Evolutionary conservation across 2,888 invertebrate species (phyloP).

Genomic region (Hyles lineata): DNA sequence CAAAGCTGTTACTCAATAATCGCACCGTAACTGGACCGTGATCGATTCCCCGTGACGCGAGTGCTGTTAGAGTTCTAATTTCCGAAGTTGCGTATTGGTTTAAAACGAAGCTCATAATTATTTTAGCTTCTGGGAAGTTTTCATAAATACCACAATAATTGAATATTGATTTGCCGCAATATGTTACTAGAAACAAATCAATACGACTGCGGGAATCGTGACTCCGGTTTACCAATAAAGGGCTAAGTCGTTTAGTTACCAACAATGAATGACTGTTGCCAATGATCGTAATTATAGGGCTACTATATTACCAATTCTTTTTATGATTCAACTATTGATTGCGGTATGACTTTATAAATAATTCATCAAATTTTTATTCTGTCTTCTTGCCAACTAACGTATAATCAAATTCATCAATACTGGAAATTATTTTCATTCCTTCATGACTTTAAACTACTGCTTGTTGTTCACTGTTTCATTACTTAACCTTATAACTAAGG

Average conservation of each 20-base stretch:
- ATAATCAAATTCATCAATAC: neutral
- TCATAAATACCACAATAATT: neutral
- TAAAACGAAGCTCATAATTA: neutral
- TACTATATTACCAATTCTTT: neutral
- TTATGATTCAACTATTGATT: neutral
- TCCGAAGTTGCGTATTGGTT: neutral
- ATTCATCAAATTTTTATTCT: too few species aligned
- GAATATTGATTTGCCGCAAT: neutral
- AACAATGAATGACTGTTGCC: neutral
- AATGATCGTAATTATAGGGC: neutral
- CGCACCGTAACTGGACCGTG: constrained; percentile 1
- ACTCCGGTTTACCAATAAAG: neutral
- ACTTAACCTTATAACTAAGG: too few species aligned
- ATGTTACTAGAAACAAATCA: neutral
- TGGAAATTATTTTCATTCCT: too few species aligned
- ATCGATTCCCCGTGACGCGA: constrained; percentile 14
- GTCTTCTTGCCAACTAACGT: neutral
- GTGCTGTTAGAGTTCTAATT: constrained; percentile 3
- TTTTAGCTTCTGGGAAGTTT: neutral
- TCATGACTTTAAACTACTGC: too few species aligned
- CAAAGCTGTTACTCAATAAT: constrained; percentile 27
- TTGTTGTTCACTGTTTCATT: too few species aligned
- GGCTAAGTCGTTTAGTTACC: neutral
- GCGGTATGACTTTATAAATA: neutral
- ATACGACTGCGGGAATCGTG: constrained; percentile 9